Conservation (phyloP, 2,797 vertebrate species). For the Argentina silus region DNA sequence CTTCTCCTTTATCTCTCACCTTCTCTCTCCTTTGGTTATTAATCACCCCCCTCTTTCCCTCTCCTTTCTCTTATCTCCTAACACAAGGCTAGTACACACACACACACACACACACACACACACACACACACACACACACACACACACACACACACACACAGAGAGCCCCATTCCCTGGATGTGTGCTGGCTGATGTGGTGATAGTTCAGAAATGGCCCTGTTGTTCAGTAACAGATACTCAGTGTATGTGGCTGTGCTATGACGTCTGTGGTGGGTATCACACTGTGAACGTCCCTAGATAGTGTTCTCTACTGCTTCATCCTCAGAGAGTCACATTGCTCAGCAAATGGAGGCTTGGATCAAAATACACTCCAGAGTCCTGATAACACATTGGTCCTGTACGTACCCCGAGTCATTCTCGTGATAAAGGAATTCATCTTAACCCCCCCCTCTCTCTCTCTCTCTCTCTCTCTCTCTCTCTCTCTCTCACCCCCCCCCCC, state of each 20-base stretch:
- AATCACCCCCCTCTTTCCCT: conserved; percentile 57
- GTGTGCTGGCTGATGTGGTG: conserved; percentile 11
- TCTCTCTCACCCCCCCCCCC: no score
- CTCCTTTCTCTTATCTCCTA: conserved; percentile 58
- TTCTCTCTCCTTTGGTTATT: conserved; percentile 54
- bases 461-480: background rate
- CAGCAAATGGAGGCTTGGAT: no score
- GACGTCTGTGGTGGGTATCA: conserved; percentile 37
- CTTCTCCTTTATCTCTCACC: conserved; percentile 57
- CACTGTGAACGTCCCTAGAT: conserved; percentile 39
- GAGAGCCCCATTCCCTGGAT: conserved; percentile 16
- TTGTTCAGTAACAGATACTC: conserved; percentile 41
- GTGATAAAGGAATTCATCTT: conserved; percentile 5
- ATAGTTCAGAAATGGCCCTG: conserved; percentile 35
- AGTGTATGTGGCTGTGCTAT: conserved; percentile 34
- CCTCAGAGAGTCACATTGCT: no score
- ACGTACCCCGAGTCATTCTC: background rate
- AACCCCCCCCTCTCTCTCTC: background rate
- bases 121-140: background rate
- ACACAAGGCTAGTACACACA: conserved; percentile 41
- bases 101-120: conserved; percentile 29
- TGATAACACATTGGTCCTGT: no score
- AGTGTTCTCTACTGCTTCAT: conserved; percentile 2
- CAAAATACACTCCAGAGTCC: no score
- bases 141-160: background rate